Conservation (phyloP, 2,113 vertebrate species). For the Antechinus stuartii region DNA sequence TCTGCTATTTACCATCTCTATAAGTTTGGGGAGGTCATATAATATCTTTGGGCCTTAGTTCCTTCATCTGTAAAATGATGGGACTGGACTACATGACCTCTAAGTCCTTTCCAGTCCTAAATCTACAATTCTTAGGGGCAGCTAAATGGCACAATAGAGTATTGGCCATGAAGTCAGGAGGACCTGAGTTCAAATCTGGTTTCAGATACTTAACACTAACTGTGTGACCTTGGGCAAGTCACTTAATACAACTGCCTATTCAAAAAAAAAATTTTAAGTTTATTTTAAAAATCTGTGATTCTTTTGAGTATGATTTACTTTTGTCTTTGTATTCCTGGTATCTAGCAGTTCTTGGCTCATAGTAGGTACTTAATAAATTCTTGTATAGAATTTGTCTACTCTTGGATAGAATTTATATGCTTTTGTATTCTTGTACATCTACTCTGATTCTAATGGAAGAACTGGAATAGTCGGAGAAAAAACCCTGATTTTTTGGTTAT, state of each 20-base stretch:
- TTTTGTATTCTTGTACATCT: background rate
- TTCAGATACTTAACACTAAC: too few species aligned
- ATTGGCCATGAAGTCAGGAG: too few species aligned
- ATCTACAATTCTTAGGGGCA: background rate
- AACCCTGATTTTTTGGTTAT: background rate
- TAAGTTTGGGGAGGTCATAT: background rate
- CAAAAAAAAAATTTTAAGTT: too few species aligned
- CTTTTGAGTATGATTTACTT: background rate
- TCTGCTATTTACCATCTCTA: background rate
- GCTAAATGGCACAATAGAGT: too few species aligned
- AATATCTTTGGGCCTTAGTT: background rate
- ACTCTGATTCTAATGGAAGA: background rate
- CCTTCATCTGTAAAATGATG: background rate
- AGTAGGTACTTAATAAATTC: background rate
- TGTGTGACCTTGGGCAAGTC: too few species aligned
- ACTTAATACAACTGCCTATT: too few species aligned
- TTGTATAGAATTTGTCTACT: background rate
- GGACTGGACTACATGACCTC: background rate
- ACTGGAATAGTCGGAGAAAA: background rate
- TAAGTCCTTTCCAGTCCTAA: background rate
- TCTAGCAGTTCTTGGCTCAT: background rate
- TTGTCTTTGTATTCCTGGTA: background rate
- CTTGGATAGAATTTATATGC: too few species aligned
- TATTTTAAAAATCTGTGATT: background rate
- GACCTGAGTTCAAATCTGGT: too few species aligned